Evolutionary conservation across 2,113 vertebrate species (phyloP).

Genomic region (Caranx ignobilis): DNA sequence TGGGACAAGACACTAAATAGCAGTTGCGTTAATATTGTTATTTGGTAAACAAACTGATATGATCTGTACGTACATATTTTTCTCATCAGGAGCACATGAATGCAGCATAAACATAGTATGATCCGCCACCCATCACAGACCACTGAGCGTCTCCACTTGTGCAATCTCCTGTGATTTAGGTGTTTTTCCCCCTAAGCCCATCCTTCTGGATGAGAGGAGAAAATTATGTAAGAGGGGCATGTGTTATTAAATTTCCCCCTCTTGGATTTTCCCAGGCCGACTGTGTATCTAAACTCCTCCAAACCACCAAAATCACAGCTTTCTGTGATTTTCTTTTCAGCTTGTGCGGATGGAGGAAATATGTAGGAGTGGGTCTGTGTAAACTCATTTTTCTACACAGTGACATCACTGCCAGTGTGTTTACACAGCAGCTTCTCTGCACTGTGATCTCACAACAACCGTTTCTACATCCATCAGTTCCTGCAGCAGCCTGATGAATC

Average conservation of each 20-base stretch:
- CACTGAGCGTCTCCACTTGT: neutral
- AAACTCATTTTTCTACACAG: conserved; percentile 17
- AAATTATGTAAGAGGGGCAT: neutral
- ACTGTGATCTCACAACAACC: neutral
- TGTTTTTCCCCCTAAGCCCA: neutral
- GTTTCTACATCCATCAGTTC: neutral
- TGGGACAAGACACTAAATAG: neutral
- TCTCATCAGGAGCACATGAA: neutral
- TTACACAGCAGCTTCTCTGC: conserved; percentile 14
- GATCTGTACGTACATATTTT: no score
- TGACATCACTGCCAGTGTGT: conserved; percentile 35
- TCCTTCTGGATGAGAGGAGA: neutral
- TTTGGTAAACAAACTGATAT: neutral
- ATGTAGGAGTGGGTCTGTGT: neutral
- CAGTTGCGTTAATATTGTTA: neutral
- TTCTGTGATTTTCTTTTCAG: neutral
- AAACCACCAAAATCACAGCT: conserved; percentile 17
- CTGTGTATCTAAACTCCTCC: conserved; percentile 15
- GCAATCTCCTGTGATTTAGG: neutral
- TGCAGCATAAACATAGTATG: neutral
- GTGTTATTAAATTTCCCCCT: conserved; percentile 8
- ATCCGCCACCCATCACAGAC: neutral
- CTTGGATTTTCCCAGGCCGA: conserved; percentile 11
- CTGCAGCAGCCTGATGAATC: conserved; percentile 9
- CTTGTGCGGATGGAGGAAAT: no score